These are phyloP conservation scores for Vespertilio murinus DNA, from an alignment of 2,797 vertebrate species.

Conservation along the genomic window DNA sequence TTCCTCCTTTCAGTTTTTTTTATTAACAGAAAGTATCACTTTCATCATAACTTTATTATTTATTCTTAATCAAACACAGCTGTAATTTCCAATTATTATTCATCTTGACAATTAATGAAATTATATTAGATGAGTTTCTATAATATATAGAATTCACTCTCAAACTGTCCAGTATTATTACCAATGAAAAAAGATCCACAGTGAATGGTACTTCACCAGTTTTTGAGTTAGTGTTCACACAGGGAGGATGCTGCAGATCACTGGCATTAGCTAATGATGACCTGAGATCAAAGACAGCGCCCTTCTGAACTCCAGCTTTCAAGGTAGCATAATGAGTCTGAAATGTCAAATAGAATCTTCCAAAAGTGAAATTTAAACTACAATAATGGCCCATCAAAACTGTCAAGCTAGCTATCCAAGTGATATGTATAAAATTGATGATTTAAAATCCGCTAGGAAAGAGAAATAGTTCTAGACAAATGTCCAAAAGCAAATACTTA, in stretches of 20 bases:
- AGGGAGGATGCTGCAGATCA: not conserved
- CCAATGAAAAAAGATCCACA: slow-evolving; percentile 32
- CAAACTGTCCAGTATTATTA: slow-evolving; percentile 46
- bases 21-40: slow-evolving; percentile 51
- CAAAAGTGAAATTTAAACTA: slow-evolving; percentile 80
- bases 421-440: slow-evolving; percentile 77
- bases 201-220: slow-evolving; percentile 8
- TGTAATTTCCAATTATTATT: slow-evolving; percentile 69
- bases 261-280: slow-evolving; percentile 78
- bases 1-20: slow-evolving; percentile 50
- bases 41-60: slow-evolving; percentile 60
- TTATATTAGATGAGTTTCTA: slow-evolving; percentile 48
- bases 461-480: slow-evolving; percentile 74
- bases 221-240: not conserved
- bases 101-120: slow-evolving; percentile 67
- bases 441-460: slow-evolving; percentile 76
- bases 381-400: slow-evolving; percentile 82
- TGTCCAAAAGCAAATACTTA: slow-evolving; percentile 76
- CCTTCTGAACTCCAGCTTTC: slow-evolving; percentile 70
- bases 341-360: slow-evolving; percentile 82
- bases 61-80: slow-evolving; percentile 73
- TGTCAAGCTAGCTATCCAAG: slow-evolving; percentile 80
- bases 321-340: slow-evolving; percentile 75
- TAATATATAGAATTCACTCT: slow-evolving; percentile 49
- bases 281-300: slow-evolving; percentile 78